Conservation (phyloP, 2,113 vertebrate species). For the Melanocharis versteri region DNA sequence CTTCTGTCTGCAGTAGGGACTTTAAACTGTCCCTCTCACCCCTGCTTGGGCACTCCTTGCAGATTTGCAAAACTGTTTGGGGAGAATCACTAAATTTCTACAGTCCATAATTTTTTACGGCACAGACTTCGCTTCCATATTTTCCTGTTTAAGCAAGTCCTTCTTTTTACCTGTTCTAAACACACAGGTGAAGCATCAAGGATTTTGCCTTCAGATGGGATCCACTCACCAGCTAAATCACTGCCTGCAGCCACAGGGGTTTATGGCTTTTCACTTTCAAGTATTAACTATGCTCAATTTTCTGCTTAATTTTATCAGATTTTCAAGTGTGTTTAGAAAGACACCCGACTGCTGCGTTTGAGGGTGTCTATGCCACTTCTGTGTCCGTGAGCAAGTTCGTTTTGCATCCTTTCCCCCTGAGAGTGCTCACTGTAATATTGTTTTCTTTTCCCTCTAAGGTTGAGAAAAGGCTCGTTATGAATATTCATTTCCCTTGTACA, state of each 20-base stretch:
- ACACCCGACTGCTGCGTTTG: neutral
- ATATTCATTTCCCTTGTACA: neutral
- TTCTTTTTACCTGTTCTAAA: neutral
- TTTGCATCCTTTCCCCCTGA: neutral
- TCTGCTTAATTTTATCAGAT: constrained; percentile 18
- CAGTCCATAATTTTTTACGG: neutral
- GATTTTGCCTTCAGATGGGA: neutral
- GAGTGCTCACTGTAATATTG: neutral
- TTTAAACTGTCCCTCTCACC: neutral
- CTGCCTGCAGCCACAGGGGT: neutral
- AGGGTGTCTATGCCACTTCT: neutral
- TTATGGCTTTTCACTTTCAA: neutral
- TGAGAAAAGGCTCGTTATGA: neutral
- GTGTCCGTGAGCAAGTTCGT: neutral
- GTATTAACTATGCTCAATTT: neutral
- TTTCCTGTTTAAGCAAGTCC: neutral
- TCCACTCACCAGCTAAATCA: neutral
- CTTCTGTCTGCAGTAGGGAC: neutral
- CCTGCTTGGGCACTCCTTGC: neutral
- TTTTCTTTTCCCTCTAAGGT: neutral
- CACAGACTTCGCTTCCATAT: neutral
- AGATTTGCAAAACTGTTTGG: neutral
- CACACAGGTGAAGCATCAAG: neutral
- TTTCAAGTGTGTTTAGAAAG: neutral
- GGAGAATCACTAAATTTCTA: neutral